Evolutionary conservation across 2,888 invertebrate species (phyloP), one percentile per base, ranked within the genome.

Genomic region (Erannis defoliaria): DNA sequence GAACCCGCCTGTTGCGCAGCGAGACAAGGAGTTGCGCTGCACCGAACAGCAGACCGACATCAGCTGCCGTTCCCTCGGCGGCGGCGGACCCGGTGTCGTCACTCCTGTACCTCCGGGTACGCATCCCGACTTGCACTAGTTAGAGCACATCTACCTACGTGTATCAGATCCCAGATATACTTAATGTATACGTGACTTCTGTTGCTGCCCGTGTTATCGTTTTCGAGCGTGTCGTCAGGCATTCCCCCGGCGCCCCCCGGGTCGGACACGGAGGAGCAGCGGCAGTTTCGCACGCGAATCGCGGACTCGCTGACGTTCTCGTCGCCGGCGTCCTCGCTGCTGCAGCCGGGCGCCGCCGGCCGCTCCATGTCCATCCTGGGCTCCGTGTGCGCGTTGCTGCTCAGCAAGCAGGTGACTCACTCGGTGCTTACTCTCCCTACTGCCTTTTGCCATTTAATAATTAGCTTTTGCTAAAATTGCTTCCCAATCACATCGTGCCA

Each of bases 31-130:
- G 21, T 64, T 89, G 60, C 85, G 86, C 5, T 82, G 86, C 45
- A 82, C 79, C 12, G 85, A 85, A 8, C 90, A 90, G 71, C 92
- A 93, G 73, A 93, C 92, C 0, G 90, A 91, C 6, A 90, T 91
- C 68, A 89, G 82, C 67, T 90, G 90, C 68, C 80, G 88, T 1
- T 76, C 78, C 40, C 79, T 84, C 0, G 35, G n/a, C 35, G 14
- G 5, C n/a, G 48, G n/a, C 9, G 48, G 26, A 1, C 46, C 19
- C 8, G 48, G 26, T 9, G 29, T 19, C n/a, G 21, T 3, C 48
- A 21, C 2, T 33, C 21, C 49, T 1, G 3, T 12, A n/a, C n/a
- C n/a, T 14, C 51, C 43, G 16, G 43, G 43, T 45, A 45, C 4
- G 40, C 10, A 21, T 12, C 14, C 31, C 2, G 31, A 12, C 31